These are phyloP conservation scores for Ichneumon xanthorius DNA, from an alignment of 2,888 invertebrate genomes.

Conservation along the genomic window DNA sequence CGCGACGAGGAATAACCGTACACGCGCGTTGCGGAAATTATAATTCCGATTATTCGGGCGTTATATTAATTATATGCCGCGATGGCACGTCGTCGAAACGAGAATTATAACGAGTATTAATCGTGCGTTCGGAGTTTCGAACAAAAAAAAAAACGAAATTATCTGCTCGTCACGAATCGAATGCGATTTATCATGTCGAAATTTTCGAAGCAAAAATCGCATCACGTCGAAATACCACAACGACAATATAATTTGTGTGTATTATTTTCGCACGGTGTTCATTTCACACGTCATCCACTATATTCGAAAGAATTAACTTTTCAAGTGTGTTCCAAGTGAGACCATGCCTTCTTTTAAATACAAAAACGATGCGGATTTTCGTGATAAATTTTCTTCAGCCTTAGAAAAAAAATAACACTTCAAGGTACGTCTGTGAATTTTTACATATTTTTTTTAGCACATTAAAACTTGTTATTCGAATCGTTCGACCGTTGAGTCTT, in stretches of 20 bases:
- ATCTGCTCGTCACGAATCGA: not conserved
- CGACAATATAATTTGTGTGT: not conserved
- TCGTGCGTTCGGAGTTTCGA: not conserved
- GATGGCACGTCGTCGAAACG: conserved; percentile 20
- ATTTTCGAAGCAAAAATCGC: not conserved
- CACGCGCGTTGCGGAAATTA: conserved; percentile 12
- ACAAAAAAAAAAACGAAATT: not conserved
- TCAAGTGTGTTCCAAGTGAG: no score
- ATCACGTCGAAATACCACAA: not conserved
- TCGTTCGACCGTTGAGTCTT: no score
- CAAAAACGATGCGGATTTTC: no score
- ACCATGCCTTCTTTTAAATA: no score
- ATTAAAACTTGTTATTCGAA: no score
- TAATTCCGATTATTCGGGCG: conserved; percentile 11
- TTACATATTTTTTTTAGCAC: no score
- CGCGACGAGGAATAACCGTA: not conserved
- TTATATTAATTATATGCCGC: conserved; percentile 14
- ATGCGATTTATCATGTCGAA: not conserved
- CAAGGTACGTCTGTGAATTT: no score
- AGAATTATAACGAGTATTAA: conserved; percentile 21
- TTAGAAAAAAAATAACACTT: no score
- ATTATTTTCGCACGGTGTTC: no score
- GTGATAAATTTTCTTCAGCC: no score
- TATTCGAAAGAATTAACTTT: not conserved
- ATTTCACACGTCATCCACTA: no score